A percentile compares a stretch with the other conserved stretches of the same genome.
Evolutionary conservation across 2,113 vertebrate species (phyloP).

Genomic region (Phalacrocorax brasilianus): DNA sequence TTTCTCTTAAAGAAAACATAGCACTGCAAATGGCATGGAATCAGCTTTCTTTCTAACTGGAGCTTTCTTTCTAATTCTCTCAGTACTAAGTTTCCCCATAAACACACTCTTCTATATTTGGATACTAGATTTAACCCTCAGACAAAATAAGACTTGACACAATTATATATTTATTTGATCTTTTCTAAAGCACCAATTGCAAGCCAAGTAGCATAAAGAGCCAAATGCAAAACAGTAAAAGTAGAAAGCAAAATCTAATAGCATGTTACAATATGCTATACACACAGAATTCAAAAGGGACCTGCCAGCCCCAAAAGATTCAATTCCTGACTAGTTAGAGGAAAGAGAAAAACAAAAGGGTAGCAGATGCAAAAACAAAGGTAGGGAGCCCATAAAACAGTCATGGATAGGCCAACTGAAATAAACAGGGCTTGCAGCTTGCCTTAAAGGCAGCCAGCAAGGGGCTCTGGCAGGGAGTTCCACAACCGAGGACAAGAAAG

Average conservation of each 20-base stretch:
- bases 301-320: constrained; percentile 53
- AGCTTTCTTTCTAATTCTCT: constrained; percentile 28
- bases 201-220: constrained; percentile 41
- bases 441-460: constrained; percentile 71
- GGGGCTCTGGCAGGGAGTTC: constrained; percentile 65
- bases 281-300: constrained; percentile 54
- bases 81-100: constrained; percentile 17
- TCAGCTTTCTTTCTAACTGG: constrained; percentile 40
- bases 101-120: constrained; percentile 50
- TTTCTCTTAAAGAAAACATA: constrained; percentile 49
- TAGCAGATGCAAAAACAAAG: constrained; percentile 74
- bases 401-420: constrained; percentile 69
- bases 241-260: constrained; percentile 60
- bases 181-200: constrained; percentile 48
- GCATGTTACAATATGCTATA: constrained; percentile 55
- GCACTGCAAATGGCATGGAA: constrained; percentile 32
- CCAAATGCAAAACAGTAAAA: constrained; percentile 43
- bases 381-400: constrained; percentile 72
- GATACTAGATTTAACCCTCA: constrained; percentile 31
- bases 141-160: constrained; percentile 45
- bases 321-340: constrained; percentile 63
- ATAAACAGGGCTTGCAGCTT: constrained; percentile 70
- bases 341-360: constrained; percentile 66
- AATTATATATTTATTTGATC: constrained; percentile 59
- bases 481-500: constrained; percentile 48